Base-by-base conservation (phyloP, 1,140 invertebrate species). In the Platyscapa corneri region DNA sequence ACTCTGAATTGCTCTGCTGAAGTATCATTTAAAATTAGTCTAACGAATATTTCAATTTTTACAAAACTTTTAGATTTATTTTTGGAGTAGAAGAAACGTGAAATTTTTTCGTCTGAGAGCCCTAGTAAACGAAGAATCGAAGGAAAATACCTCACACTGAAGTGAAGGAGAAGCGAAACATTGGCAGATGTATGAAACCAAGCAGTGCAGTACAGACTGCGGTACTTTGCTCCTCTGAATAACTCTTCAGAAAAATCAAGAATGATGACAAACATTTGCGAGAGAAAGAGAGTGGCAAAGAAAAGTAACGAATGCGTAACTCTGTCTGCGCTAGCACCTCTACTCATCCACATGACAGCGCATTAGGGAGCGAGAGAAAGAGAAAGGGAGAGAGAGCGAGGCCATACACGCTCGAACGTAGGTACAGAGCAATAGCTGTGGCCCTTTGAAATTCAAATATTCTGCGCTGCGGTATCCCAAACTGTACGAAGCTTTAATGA, bases 231-330 rank as follows among this genome's bases (percentile, higher is more conserved):
- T n/a, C n/a, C 42, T 75, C 34, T 42, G 75, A 42, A 53, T 76
- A 34, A 53, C 72, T 67, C 84, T 85, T 82, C 27, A 79, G 64
- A 78, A 82, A 83, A 86, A 86, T 86, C 74, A 86, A 86, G 75
- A 49, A 72, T 78, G 74, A 83, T 27, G 30, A 75, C 37, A 42
- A 74, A 74, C 70, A 42, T 74, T 74, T 74, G 70, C n/a, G 70
- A 74, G 37, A 74, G 37, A 42, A 42, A 42, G 27, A 42, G 70
- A 42, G 23, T 14, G 20, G 20, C 37, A 18, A 32, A 39, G 60
- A 0, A 34, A 23, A 64, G 60, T 30, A 49, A 67, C 65, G 76
- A 84, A 64, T 49, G 20, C 42, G 32, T 37, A 79, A 53, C 39
- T 67, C 20, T 0, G 39, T 75, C 32, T 42, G 10, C 56, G 16